Percentiles rank a stretch among this genome's conserved stretches.
phyloP scores from a whole-genome alignment of 2,888 invertebrate genomes.

The Eupithecia vulgata region DNA sequence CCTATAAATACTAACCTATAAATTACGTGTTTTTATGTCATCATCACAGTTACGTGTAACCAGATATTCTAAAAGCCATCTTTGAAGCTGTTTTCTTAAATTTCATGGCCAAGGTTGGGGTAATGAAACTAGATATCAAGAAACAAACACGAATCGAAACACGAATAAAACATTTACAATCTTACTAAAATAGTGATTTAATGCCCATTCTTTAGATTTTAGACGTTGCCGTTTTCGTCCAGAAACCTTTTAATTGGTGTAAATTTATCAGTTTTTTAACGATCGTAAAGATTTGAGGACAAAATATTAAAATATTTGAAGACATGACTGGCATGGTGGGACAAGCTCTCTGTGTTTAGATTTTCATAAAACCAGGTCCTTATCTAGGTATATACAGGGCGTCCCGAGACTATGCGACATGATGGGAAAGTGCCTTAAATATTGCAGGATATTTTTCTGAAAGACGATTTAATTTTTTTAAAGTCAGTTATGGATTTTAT shows the following conservation, averaged over 20 bases:
- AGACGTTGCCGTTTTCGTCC: background rate
- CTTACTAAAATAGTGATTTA: constrained; percentile 5
- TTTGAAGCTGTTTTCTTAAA: background rate
- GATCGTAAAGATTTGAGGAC: background rate
- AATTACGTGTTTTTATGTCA: background rate
- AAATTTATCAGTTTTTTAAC: background rate
- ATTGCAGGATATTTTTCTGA: too few relatives aligned
- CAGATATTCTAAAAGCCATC: constrained; percentile 7
- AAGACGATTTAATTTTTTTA: too few relatives aligned
- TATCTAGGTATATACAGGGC: too few relatives aligned
- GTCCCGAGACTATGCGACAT: too few relatives aligned
- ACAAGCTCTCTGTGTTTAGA: background rate
- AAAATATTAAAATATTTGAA: background rate
- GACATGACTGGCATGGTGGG: background rate
- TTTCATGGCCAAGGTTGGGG: constrained; percentile 55
- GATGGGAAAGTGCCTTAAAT: too few relatives aligned
- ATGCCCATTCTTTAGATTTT: background rate
- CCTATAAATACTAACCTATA: background rate
- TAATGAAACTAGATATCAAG: background rate
- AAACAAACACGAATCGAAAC: background rate
- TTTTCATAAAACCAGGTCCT: background rate
- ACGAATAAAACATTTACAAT: background rate
- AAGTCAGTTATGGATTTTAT: too few relatives aligned
- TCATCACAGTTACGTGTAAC: constrained; percentile 19
- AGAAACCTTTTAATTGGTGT: background rate